A percentile compares a stretch with the other conserved stretches of the same genome.
phyloP scores from a whole-genome alignment of 2,113 vertebrate genomes.

The Paramormyrops kingsleyae region DNA sequence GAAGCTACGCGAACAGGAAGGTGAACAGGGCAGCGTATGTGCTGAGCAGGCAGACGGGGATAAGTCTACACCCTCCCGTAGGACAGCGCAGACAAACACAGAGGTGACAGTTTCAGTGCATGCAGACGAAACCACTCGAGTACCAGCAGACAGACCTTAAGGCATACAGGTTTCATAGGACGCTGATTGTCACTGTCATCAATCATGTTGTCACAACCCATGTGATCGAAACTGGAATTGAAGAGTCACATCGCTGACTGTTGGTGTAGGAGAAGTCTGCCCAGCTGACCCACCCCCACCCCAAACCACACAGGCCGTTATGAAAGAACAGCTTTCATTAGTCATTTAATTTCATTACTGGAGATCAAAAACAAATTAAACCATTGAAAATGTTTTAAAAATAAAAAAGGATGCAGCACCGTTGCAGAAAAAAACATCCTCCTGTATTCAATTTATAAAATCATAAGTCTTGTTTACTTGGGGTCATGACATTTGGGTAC shows the following conservation, averaged over 20 bases:
- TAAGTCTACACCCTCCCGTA: background rate
- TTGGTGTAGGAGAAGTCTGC: background rate
- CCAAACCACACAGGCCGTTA: background rate
- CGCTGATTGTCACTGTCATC: background rate
- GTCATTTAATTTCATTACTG: background rate
- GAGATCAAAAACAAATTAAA: background rate
- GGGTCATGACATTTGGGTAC: background rate
- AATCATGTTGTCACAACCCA: background rate
- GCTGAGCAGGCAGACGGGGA: background rate
- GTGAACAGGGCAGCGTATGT: no score
- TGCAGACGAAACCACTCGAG: background rate
- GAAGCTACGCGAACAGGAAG: background rate
- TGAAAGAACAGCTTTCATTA: background rate
- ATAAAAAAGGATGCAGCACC: background rate
- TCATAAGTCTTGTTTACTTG: background rate
- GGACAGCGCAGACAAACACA: background rate
- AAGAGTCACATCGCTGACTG: background rate
- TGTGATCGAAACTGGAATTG: background rate
- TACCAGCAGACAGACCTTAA: background rate
- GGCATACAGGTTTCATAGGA: background rate
- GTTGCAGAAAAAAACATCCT: background rate
- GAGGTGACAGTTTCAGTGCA: background rate
- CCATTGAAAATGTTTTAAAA: background rate
- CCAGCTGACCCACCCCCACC: background rate
- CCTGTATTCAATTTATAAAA: background rate